Evolutionary conservation across 2,797 vertebrate species (phyloP), one percentile per base, ranked within the genome.

Genomic region (Centropyge bicolor): DNA sequence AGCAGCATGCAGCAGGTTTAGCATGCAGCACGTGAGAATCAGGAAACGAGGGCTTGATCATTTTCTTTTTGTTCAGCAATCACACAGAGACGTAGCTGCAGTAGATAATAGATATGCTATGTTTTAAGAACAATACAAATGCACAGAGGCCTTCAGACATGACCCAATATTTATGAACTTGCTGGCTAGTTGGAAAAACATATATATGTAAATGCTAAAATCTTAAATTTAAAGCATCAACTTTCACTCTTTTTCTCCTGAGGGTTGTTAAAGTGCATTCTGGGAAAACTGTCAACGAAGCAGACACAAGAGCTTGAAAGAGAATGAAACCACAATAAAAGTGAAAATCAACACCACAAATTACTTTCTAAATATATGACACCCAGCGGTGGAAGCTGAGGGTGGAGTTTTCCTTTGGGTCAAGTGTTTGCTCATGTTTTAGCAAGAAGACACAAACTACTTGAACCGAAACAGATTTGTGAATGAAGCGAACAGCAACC

Each of bases 401-500:
- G 27, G 14, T 61, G 27, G 45, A 19, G 36, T 79, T 65, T 31
- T 76, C 46, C 27, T 76, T 67, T 19, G 8, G n/a, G 61, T 65
- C 27, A 69, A 74, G 5, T 19, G 36, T 78, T 78, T 16, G 41
- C 57, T 20, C 7, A 24, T 64, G 24, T 79, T 75, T 55, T 22
- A 55, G 13, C 8, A 46, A 49, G 59, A 54, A 54, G 46, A 74
- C 61, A 70, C 40, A 70, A 83, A 64, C 60, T 14, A 20, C 72
- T 73, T 68, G 41, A 12, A 55, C 71, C 8, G 66, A 54, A 83
- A 67, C 11, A 41, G 48, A 64, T 43, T 66, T 38, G 38, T 35
- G 24, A 86, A 83, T 69, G 45, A 71, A 52, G 11, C 17, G 0
- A 70, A 57, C 51, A 27, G 70, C 38, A 36, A 78, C 52, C 61